These are phyloP conservation scores for Gibbula magus DNA, from an alignment of 2,888 invertebrate species.

Conservation along the genomic window DNA sequence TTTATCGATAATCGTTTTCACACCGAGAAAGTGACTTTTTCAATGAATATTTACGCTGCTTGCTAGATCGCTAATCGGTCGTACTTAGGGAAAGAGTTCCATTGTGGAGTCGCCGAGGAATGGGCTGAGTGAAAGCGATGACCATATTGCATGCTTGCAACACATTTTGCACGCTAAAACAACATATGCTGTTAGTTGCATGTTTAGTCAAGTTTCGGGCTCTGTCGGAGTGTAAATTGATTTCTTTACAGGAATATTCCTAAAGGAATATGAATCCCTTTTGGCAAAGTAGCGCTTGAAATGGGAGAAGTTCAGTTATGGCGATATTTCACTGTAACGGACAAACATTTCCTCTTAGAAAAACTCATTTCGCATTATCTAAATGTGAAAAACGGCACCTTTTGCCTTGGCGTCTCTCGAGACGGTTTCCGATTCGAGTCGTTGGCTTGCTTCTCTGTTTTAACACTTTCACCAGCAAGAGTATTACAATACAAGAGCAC, in stretches of 20 bases:
- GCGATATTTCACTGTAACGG: not conserved
- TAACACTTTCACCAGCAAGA: not conserved
- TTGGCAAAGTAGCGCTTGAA: not conserved
- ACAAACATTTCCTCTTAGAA: constrained; percentile 16
- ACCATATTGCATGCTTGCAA: not conserved
- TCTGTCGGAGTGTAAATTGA: not conserved
- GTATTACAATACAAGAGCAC: not conserved
- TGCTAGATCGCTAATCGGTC: not conserved
- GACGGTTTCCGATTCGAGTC: not conserved
- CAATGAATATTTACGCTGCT: constrained; percentile 18
- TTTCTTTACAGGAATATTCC: constrained; percentile 3
- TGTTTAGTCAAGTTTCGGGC: constrained; percentile 13
- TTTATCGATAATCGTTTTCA: constrained; percentile 20
- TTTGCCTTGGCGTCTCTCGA: not conserved
- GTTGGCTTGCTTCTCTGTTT: too few relatives aligned
- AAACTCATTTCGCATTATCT: constrained; percentile 15
- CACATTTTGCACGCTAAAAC: not conserved
- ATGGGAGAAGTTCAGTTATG: constrained; percentile 7
- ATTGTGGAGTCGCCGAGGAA: not conserved
- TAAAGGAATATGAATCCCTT: not conserved
- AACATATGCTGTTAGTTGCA: constrained; percentile 10
- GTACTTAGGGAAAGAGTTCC: not conserved
- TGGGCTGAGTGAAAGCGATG: not conserved
- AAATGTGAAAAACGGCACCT: constrained; percentile 20
- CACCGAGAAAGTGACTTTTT: constrained; percentile 20